Evolutionary conservation across 2,113 vertebrate genomes (phyloP), one percentile per base, ranked within the genome.

Genomic region (Osmerus mordax): DNA sequence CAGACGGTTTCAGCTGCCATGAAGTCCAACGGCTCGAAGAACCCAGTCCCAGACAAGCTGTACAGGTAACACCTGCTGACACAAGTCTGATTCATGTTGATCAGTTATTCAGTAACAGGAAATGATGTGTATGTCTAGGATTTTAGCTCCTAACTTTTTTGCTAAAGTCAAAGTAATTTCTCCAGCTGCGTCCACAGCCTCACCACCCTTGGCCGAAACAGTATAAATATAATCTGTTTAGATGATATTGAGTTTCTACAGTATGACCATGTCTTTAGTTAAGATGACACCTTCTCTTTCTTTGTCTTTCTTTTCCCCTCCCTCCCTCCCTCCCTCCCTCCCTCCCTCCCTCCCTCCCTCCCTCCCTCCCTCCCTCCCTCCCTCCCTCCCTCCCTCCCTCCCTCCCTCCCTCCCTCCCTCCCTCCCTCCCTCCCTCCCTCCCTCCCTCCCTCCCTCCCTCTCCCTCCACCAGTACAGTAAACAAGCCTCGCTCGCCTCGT

Each of bases 401-500:
- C 47, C 5, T 32, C 11, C 29, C n/a, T 7, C 21, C 3, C 52
- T 18, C 32, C 32, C 32, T 36, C 19, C 19, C 14, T 23, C 13
- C 7, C 65, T 41, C 41, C 21, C 41, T 12, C 32, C 47, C 5
- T 32, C 11, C 29, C n/a, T 7, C 21, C 3, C 52, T 18, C 32
- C 32, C 32, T 36, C 32, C 41, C 59, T 29, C 25, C 3, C 25
- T 28, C 25, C 2, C 32, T 7, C 32, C 7, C 21, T 14, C 67
- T 29, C 67, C 3, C 11, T 69, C 19, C 16, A 59, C 70, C 87
- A 96, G 95, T 78, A 96, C 94, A 1, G 94, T 95, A 70, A 94
- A 93, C 88, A 95, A 95, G 84, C 91, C 94, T 0, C 93, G 92
- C 16, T 93, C 94, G 16, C 93, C 94, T 0, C 93, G 93, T 67